A percentile compares a stretch with the other conserved stretches of the same genome.
Evolutionary conservation across 2,888 invertebrate genomes (phyloP).

Genomic region (Nysson spinosus): DNA sequence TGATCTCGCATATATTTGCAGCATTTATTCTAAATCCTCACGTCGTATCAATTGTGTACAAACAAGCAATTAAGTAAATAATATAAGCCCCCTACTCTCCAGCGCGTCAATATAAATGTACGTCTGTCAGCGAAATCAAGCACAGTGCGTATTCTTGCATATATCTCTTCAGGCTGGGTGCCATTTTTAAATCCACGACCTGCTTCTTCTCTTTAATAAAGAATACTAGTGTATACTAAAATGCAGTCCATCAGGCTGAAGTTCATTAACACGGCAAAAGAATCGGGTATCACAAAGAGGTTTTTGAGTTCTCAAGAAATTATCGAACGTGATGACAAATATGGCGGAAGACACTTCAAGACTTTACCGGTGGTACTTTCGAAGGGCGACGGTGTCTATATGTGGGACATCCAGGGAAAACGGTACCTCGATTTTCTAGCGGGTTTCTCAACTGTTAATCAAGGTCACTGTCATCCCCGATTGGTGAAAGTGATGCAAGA

Average conservation of each 20-base stretch:
- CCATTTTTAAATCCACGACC: neutral
- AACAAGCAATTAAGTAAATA: constrained; percentile 37
- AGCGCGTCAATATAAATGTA: constrained; percentile 44
- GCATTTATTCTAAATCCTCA: constrained; percentile 46
- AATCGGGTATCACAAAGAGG: constrained; percentile 37
- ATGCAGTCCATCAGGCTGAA: constrained; percentile 58
- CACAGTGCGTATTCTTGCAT: constrained; percentile 5
- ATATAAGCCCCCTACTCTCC: constrained; percentile 27
- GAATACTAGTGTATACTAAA: neutral
- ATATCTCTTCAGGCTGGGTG: no score
- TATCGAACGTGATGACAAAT: constrained; percentile 81
- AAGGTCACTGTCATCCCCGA: constrained; percentile 88
- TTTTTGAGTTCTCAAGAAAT: constrained; percentile 64
- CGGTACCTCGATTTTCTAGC: constrained; percentile 88
- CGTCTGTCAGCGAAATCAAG: constrained; percentile 10
- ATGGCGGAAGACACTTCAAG: constrained; percentile 86
- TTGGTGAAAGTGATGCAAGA: constrained; percentile 82
- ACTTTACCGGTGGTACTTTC: constrained; percentile 84
- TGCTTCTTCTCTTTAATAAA: neutral
- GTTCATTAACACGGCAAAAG: constrained; percentile 25
- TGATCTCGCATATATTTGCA: constrained; percentile 7
- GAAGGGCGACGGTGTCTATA: constrained; percentile 83
- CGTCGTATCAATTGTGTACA: constrained; percentile 41
- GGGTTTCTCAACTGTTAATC: constrained; percentile 90
- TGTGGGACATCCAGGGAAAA: constrained; percentile 90